Conservation (phyloP, 1,140 invertebrate species). For the Ceratosolen solmsi region DNA sequence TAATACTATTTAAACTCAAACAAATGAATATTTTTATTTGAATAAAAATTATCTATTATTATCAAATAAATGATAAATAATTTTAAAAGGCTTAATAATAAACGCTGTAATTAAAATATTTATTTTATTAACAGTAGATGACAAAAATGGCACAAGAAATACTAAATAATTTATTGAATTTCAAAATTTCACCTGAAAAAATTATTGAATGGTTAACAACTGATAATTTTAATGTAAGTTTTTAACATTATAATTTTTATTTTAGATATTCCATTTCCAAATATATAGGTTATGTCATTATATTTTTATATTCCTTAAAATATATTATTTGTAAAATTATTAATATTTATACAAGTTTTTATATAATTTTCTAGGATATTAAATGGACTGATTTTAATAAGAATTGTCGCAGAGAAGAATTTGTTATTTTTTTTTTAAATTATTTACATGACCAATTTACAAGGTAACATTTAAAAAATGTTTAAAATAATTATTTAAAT, state of each 20-base stretch:
- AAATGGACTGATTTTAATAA: constrained; percentile 48
- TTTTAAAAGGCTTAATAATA: background rate
- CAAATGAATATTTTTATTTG: background rate
- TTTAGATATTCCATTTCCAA: background rate
- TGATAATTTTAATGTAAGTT: constrained; percentile 52
- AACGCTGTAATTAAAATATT: background rate
- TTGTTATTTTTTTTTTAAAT: constrained; percentile 54
- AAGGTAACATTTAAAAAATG: constrained; percentile 47
- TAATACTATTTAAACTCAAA: background rate
- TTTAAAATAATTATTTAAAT: background rate
- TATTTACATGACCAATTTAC: constrained; percentile 55
- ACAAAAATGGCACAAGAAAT: constrained; percentile 53
- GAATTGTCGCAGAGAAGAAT: constrained; percentile 51
- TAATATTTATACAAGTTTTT: constrained; percentile 1
- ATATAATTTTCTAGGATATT: constrained; percentile 49
- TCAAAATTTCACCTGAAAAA: constrained; percentile 51
- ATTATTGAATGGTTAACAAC: constrained; percentile 57
- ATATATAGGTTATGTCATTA: background rate
- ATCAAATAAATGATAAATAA: background rate
- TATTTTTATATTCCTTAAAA: background rate
- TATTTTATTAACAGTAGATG: background rate
- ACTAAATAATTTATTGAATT: constrained; percentile 55
- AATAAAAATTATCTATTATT: background rate
- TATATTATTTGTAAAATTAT: background rate
- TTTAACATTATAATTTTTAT: background rate